A percentile compares a stretch with the other conserved stretches of the same genome.
Evolutionary conservation across 2,888 invertebrate species (phyloP).

Genomic region (Neoscelio sp.): DNA sequence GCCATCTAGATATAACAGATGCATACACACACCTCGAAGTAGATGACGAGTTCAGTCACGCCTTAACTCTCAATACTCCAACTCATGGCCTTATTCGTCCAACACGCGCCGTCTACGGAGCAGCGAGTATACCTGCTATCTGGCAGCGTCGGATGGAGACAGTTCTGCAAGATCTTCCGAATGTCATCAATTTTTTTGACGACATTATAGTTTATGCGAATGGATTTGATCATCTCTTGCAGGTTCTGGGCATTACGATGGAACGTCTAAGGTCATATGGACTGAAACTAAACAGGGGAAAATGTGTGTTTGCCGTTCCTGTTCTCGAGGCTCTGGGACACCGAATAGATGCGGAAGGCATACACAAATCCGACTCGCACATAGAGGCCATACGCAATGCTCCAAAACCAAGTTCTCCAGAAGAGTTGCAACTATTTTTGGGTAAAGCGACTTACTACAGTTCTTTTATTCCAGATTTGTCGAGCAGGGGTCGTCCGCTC

Average conservation of each 20-base stretch:
- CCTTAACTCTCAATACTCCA: conserved; percentile 35
- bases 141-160: conserved; percentile 31
- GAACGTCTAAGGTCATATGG: conserved; percentile 12
- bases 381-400: conserved; percentile 12
- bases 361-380: conserved; percentile 30
- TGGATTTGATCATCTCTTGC: conserved; percentile 7
- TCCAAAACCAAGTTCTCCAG: background rate
- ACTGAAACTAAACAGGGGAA: background rate
- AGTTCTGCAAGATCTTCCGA: conserved; percentile 11
- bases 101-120: conserved; percentile 28
- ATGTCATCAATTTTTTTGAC: conserved; percentile 34
- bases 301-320: conserved; percentile 3
- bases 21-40: conserved; percentile 32
- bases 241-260: background rate
- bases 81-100: conserved; percentile 42
- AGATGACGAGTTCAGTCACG: conserved; percentile 20
- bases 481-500: conserved; percentile 8
- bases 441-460: conserved; percentile 21
- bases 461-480: conserved; percentile 14
- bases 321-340: conserved; percentile 8
- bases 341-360: conserved; percentile 12
- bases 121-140: background rate
- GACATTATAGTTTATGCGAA: conserved; percentile 19
- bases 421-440: conserved; percentile 26
- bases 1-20: background rate